phyloP scores from a whole-genome alignment of 2,888 invertebrate genomes.

The Hydraecia micacea region DNA sequence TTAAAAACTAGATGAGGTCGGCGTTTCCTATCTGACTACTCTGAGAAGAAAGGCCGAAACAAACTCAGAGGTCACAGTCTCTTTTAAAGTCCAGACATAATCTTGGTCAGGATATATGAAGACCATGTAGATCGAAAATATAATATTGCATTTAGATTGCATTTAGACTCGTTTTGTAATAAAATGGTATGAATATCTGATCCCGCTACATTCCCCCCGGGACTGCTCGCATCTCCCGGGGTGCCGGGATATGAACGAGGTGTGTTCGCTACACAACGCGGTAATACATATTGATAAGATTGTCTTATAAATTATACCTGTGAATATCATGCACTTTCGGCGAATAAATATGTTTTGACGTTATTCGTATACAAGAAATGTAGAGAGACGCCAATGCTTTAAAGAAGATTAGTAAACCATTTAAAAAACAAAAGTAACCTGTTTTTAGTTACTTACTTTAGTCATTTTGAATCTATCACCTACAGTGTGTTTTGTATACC shows the following conservation, averaged over 20 bases:
- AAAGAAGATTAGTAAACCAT: neutral
- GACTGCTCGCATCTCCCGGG: neutral
- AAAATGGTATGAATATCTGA: conserved; percentile 7
- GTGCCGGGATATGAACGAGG: conserved; percentile 15
- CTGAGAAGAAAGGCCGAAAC: too few species aligned
- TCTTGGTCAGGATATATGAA: too few species aligned
- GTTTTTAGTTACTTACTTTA: neutral
- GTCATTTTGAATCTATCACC: neutral
- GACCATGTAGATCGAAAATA: too few species aligned
- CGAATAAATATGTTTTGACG: neutral
- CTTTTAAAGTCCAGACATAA: too few species aligned
- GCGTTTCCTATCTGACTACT: too few species aligned
- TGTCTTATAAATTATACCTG: conserved; percentile 14
- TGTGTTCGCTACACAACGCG: neutral
- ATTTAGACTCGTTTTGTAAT: conserved; percentile 11
- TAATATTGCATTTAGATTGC: too few species aligned
- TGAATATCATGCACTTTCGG: conserved; percentile 14
- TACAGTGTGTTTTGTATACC: neutral
- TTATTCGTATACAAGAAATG: neutral
- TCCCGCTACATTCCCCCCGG: neutral
- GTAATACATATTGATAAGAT: conserved; percentile 25
- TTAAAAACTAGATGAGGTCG: too few species aligned
- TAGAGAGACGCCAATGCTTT: neutral
- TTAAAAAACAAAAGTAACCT: too few species aligned
- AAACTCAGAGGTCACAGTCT: too few species aligned